These are phyloP conservation scores for Hylomyscus alleni DNA, from an alignment of 2,797 vertebrate species.

Conservation along the genomic window DNA sequence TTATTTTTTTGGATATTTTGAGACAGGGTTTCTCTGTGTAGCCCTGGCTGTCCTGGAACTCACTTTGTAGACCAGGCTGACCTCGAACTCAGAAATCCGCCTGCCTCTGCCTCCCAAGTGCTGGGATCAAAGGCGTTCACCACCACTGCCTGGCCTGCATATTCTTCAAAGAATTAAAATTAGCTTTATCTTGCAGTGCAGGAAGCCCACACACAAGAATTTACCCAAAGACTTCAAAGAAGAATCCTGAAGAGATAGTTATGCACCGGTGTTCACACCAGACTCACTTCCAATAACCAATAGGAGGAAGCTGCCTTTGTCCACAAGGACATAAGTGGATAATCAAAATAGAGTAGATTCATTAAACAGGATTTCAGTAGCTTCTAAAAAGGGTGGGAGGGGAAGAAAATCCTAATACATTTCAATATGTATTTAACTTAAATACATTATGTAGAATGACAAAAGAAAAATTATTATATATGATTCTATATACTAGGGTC, in stretches of 20 bases:
- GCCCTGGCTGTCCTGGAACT: no score
- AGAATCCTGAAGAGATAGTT: not conserved
- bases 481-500: not conserved
- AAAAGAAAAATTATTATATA: not conserved
- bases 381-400: not conserved
- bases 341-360: not conserved
- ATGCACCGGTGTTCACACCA: not conserved
- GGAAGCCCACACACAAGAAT: not conserved
- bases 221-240: not conserved
- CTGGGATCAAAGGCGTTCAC: no score
- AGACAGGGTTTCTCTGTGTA: no score
- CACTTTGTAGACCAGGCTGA: no score
- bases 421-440: not conserved
- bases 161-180: slow-evolving; percentile 13
- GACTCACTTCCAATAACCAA: not conserved
- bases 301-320: not conserved
- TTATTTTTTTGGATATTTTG: no score
- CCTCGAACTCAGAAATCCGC: no score
- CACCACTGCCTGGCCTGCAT: no score
- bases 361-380: not conserved
- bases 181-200: not conserved
- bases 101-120: no score
- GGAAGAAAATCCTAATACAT: not conserved
- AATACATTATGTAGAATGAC: not conserved
- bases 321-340: not conserved